Base-by-base conservation (phyloP, 2,797 vertebrate genomes). In the Artibeus lituratus region DNA sequence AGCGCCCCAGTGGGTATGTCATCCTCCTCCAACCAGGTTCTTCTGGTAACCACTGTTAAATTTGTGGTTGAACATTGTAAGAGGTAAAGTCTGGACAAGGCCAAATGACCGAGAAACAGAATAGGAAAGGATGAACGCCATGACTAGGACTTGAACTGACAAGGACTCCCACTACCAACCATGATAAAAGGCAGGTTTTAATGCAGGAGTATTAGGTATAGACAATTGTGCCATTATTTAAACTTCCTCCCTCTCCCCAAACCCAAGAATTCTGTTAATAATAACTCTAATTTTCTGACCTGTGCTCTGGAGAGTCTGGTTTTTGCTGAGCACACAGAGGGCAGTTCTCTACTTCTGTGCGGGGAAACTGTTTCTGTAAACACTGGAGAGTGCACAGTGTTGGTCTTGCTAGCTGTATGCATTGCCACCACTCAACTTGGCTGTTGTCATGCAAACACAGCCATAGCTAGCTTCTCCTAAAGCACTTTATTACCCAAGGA, bases 401-500 rank as follows among this genome's bases (percentile, higher is more conserved):
- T 19, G 42, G 4, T 70, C 89, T 91, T 55, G 14, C 9, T 67
- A 51, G 32, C 10, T 44, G 2, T 37, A n/a, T 9, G 10, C 65
- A 18, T 72, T 37, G 2, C 59, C 73, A 44, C 3, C 49, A 72
- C n/a, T 89, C n/a, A 87, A 19, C 39, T 80, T 24, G 32, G 26
- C 11, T 78, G 10, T 32, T 87, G 21, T 69, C 11, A 15, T 2
- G 3, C 67, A 42, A 59, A 93, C 91, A 24, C 10, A 80, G 14
- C 29, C 42, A 49, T 8, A n/a, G 26, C 57, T 26, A 62, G 26
- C n/a, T 81, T 26, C 59, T 94, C 44, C 42, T 92, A 87, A 87
- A 93, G 74, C 37, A 57, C 10, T 78, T 81, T 32, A 53, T 88
- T 94, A 85, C 16, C 53, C 35, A 87, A 95, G 96, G 78, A 92